Base-by-base conservation (phyloP, 2,888 invertebrate genomes). In the Pegoplata infirma region DNA sequence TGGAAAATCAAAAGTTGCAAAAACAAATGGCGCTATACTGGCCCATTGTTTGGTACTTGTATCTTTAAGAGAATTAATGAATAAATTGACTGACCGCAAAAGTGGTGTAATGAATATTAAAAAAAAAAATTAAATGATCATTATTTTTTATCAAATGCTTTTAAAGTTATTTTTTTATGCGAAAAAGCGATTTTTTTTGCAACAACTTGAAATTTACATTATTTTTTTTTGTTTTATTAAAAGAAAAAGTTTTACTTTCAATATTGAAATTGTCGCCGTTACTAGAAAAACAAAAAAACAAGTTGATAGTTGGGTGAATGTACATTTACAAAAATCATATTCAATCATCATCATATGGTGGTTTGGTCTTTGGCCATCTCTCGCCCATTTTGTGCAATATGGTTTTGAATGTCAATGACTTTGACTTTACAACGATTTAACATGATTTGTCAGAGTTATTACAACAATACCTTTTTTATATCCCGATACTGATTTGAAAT, bases 211-310 rank as follows among this genome's bases (percentile, higher is more conserved):
- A n/a, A 40, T 40, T 40, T 40, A 40, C 36, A 40, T 40, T 40
- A n/a, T 32, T 8, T 10, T 40, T 40, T 40, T 1, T 40, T n/a
- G 0, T 4, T 40, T 3, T n/a, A 5, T 5, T 47, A 23, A 66
- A 66, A 53, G 53, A 17, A 67, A 67, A 56, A 55, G 46, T 67
- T 56, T 67, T 47, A 67, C 67, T 67, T 67, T 67, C 67, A 19
- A 40, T 25, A n/a, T 44, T 7, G 1, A 56, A 47, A 67, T 56
- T 67, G 67, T 56, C 46, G 46, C 28, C 53, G 12, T 23, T 12
- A 49, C 32, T 44, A 17, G 23, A 23, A 23, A 51, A 23, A 19
- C 32, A 23, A 17, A n/a, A 23, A 23, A 51, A 23, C 10, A 36
- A 40, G 44, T 44, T 58, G 36, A 21, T 21, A 17, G 56, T 58